These are phyloP conservation scores for Mus musculus DNA, from an alignment of 2,113 vertebrate genomes.

Conservation along the genomic window GRCm39 chr3:62566501-62567000, in stretches of 20 bases:
- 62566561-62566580: too few species aligned
- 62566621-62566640: neutral
- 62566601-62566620: neutral
- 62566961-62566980: neutral
- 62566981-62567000: neutral
- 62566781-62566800: neutral
- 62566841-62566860: accelerated
- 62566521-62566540: too few species aligned
- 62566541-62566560: too few species aligned
- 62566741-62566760: neutral
- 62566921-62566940: neutral
- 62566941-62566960: neutral
- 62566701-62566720: neutral
- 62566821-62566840: neutral
- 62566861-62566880: too few species aligned
- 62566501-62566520: too few species aligned
- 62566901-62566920: neutral
- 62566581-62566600: neutral
- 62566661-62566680: neutral
- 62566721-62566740: neutral
- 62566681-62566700: neutral
- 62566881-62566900: neutral
- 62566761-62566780: neutral
- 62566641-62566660: neutral
- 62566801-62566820: neutral